These are phyloP conservation scores for Calliphora vicina DNA, from an alignment of 1,140 invertebrate species.

Conservation along the genomic window DNA sequence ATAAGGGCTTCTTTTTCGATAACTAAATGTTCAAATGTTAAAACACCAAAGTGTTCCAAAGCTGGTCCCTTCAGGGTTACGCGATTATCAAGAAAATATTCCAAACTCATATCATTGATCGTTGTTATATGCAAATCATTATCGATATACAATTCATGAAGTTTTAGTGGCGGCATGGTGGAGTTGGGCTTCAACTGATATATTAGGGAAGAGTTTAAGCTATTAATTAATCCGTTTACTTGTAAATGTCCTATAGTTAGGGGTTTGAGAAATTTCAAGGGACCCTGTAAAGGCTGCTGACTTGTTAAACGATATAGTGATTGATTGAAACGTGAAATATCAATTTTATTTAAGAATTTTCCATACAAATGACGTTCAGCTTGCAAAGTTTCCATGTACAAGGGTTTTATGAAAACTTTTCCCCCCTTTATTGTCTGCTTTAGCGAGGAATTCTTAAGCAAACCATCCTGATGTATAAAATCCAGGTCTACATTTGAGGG, in stretches of 20 bases:
- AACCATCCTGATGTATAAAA: slow-evolving; percentile 45
- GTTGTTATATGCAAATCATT: slow-evolving; percentile 39
- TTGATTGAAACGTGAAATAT: slow-evolving; percentile 48
- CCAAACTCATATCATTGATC: slow-evolving; percentile 50
- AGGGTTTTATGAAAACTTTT: slow-evolving; percentile 36
- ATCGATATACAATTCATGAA: slow-evolving; percentile 40
- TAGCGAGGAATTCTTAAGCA: slow-evolving; percentile 35
- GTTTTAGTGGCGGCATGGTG: slow-evolving; percentile 42
- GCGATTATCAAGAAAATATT: slow-evolving; percentile 51
- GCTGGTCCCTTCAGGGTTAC: slow-evolving; percentile 43
- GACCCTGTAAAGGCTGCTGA: slow-evolving; percentile 43
- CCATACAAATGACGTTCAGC: slow-evolving; percentile 28
- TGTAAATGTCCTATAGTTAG: slow-evolving; percentile 38
- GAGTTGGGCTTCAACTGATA: neutral
- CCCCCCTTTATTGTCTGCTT: slow-evolving; percentile 26
- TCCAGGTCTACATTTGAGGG: slow-evolving; percentile 45
- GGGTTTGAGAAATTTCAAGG: slow-evolving; percentile 42
- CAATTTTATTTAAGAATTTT: slow-evolving; percentile 47
- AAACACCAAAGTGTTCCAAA: slow-evolving; percentile 48
- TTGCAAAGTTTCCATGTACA: slow-evolving; percentile 35
- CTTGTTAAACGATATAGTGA: slow-evolving; percentile 52
- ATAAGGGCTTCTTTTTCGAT: slow-evolving; percentile 43
- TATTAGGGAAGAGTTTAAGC: slow-evolving; percentile 25
- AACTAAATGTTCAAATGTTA: slow-evolving; percentile 51
- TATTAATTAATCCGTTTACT: slow-evolving; percentile 46